Conservation (phyloP, 2,888 invertebrate species). For the Nymphalis c-album region DNA sequence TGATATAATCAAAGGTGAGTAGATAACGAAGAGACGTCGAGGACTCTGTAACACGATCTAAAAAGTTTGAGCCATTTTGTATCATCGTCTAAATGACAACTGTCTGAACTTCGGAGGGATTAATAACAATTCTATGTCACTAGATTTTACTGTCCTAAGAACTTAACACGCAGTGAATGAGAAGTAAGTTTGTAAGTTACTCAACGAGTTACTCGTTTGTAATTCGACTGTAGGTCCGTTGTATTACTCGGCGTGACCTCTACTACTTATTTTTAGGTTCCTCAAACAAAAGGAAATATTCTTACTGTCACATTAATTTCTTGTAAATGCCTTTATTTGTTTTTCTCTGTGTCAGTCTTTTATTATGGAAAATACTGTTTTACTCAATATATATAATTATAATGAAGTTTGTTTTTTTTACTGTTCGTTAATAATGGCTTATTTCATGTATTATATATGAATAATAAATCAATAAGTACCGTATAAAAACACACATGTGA, state of each 20-base stretch:
- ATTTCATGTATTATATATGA: too few species aligned
- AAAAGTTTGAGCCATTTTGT: too few species aligned
- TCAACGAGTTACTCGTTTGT: conserved; percentile 48
- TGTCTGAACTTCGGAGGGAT: background rate
- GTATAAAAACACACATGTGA: too few species aligned
- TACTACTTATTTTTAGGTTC: conserved; percentile 36
- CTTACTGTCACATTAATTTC: background rate
- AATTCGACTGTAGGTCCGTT: conserved; percentile 39
- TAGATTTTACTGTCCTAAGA: conserved; percentile 15
- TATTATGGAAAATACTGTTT: background rate
- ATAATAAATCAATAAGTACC: too few species aligned
- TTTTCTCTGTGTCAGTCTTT: background rate
- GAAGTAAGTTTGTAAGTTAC: conserved; percentile 44
- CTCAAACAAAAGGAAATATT: conserved; percentile 23
- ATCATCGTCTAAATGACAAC: too few species aligned
- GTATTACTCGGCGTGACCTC: conserved; percentile 41
- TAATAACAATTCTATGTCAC: conserved; percentile 10
- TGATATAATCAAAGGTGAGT: too few species aligned
- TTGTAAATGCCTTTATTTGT: background rate
- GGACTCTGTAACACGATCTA: too few species aligned
- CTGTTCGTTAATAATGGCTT: too few species aligned
- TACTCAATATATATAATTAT: background rate
- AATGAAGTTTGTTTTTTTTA: too few species aligned
- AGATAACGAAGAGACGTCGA: too few species aligned
- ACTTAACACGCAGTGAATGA: conserved; percentile 46